These are phyloP conservation scores for Colletes collaris DNA, from an alignment of 2,888 invertebrate genomes.

Conservation along the genomic window DNA sequence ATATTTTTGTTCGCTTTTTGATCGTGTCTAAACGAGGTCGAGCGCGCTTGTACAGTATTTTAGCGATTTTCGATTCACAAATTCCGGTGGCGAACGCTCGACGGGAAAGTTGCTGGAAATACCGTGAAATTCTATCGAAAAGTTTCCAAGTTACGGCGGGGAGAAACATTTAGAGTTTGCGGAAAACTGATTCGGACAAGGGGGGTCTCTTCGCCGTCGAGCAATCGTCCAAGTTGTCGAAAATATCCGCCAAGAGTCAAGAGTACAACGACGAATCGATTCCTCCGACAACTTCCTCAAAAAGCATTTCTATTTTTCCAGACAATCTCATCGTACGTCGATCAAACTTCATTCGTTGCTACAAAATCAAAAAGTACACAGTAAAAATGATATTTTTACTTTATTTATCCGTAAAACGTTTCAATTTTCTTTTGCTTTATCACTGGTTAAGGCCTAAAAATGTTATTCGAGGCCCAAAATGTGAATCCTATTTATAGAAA, in stretches of 20 bases:
- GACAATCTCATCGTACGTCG: no score
- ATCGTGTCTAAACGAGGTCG: background rate
- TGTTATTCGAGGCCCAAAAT: background rate
- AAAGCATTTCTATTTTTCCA: no score
- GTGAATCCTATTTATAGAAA: background rate
- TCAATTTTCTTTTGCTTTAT: no score
- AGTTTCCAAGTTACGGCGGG: conserved; percentile 15
- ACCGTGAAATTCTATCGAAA: conserved; percentile 46
- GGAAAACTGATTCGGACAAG: conserved; percentile 29
- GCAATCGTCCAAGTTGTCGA: no score
- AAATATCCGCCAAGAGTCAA: no score
- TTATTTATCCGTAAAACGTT: no score
- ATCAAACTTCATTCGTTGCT: no score
- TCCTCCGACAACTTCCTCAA: no score
- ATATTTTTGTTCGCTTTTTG: background rate
- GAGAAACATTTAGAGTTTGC: conserved; percentile 29
- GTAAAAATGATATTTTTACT: no score
- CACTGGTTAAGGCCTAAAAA: no score
- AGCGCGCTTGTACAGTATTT: conserved; percentile 22
- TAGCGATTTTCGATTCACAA: conserved; percentile 28
- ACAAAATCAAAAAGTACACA: background rate
- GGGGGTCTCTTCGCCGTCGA: no score
- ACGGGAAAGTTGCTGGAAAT: conserved; percentile 40
- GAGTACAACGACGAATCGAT: no score
- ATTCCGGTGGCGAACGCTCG: conserved; percentile 36